A percentile compares a stretch with the other conserved stretches of the same genome.
phyloP scores from a whole-genome alignment of 2,888 invertebrate species.

The Drosophila pegasa region DNA sequence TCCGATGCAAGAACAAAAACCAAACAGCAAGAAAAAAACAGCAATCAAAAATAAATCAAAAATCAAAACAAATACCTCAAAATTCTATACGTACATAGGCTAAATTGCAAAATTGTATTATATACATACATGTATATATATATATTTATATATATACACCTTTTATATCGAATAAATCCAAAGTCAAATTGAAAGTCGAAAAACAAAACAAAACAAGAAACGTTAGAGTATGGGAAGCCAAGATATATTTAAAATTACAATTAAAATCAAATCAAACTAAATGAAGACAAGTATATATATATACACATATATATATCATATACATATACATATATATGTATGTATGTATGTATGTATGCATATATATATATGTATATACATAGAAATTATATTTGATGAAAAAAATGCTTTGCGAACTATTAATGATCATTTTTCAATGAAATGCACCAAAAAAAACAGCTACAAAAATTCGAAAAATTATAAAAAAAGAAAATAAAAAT shows the following conservation, averaged over 20 bases:
- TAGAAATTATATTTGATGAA: conserved; percentile 69
- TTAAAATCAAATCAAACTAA: too few relatives aligned
- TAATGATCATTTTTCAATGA: conserved; percentile 46
- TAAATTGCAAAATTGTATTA: conserved; percentile 22
- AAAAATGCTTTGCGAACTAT: conserved; percentile 71
- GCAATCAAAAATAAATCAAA: conserved; percentile 30
- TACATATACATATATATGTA: conserved; percentile 9
- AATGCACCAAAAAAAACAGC: conserved; percentile 28
- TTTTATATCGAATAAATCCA: conserved; percentile 67
- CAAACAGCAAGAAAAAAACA: background rate
- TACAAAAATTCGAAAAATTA: conserved; percentile 39
- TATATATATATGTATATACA: background rate
- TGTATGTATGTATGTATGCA: background rate
- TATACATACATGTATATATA: conserved; percentile 8
- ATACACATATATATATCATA: background rate
- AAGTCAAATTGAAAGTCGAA: conserved; percentile 68
- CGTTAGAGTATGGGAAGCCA: conserved; percentile 35
- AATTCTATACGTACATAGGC: conserved; percentile 24
- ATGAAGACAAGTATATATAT: conserved; percentile 6
- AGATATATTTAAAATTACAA: conserved; percentile 17
- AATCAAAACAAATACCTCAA: conserved; percentile 12
- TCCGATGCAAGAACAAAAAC: conserved; percentile 2
- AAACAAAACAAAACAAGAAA: conserved; percentile 24
- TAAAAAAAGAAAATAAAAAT: conserved; percentile 29
- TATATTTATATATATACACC: conserved; percentile 8